Evolutionary conservation across 2,797 vertebrate species (phyloP), one percentile per base, ranked within the genome.

Genomic region (Enteromius unitaeniatus): DNA sequence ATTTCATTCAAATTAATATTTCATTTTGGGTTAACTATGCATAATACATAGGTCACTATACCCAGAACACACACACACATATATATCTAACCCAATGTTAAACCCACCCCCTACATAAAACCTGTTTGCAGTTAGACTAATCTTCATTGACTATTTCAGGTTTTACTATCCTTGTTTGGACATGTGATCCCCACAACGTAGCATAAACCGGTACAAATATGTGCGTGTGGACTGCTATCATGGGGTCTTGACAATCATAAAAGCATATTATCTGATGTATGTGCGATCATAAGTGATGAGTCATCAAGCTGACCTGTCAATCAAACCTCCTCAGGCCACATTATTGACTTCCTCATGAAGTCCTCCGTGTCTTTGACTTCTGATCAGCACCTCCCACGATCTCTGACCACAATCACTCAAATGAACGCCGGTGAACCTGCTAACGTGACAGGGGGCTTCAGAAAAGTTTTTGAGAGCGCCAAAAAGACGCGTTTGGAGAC

Each of bases 311-410:
- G 76, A 60, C 51, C n/a, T 47, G 78, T 42, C 72, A 78, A 60
- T 77, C 78, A 64, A 76, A 70, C 65, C 79, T 23, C 67, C 51
- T 70, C 45, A n/a, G 64, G 55, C 53, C 62, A 76, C 81, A 76
- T 51, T 47, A 69, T 4, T 69, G 64, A 83, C 81, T 83, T 83
- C 81, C 81, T 83, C 49, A 17, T 37, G 62, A 77, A 83, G 74
- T 62, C 80, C 42, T 51, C 28, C 17, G 47, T 75, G 55, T 58
- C n/a, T 83, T 83, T 83, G 73, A 68, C 73, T 83, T 76, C 81
- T 83, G 72, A 58, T 83, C 58, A 26, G 47, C 21, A 13, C 69
- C 70, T 74, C 80, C 45, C 31, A 51, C 55, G n/a, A 42, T 10
- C 31, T 83, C 60, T 28, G 72, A 40, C 81, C 74, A 78, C 55